These are phyloP conservation scores for Neoascia interrupta DNA, from an alignment of 2,888 invertebrate species.

Conservation along the genomic window DNA sequence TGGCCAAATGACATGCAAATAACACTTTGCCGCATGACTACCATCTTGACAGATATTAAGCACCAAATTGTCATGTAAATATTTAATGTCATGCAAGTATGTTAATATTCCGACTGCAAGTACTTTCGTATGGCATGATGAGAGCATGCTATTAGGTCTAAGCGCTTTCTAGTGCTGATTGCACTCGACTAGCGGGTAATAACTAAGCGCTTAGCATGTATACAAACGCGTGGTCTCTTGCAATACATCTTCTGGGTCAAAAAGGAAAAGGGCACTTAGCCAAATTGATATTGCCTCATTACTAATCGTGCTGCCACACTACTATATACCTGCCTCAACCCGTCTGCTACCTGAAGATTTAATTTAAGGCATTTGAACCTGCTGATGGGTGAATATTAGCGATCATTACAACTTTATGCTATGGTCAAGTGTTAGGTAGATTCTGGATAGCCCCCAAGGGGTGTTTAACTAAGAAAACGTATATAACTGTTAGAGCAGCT, in stretches of 20 bases:
- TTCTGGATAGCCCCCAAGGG: constrained; percentile 16
- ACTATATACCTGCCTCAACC: neutral
- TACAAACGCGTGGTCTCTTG: neutral
- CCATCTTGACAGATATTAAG: constrained; percentile 24
- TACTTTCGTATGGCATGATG: too few species aligned
- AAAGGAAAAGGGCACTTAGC: constrained; percentile 64
- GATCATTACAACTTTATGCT: constrained; percentile 38
- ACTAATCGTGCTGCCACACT: constrained; percentile 26
- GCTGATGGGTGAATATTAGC: constrained; percentile 53
- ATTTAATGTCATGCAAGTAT: too few species aligned
- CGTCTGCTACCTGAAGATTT: constrained; percentile 38
- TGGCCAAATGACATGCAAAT: constrained; percentile 19
- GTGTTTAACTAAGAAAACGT: constrained; percentile 58
- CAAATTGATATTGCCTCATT: constrained; percentile 62
- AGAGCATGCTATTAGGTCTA: neutral
- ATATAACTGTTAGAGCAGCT: constrained; percentile 45
- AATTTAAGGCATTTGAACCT: constrained; percentile 57
- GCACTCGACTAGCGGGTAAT: constrained; percentile 54
- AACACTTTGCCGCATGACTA: neutral
- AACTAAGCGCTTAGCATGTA: constrained; percentile 22
- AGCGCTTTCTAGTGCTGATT: constrained; percentile 41
- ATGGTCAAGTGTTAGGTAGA: neutral
- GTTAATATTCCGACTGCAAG: too few species aligned
- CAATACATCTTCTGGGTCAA: constrained; percentile 45
- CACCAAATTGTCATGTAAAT: too few species aligned